Base-by-base conservation (phyloP, 2,888 invertebrate species). In the Rhagium mordax region DNA sequence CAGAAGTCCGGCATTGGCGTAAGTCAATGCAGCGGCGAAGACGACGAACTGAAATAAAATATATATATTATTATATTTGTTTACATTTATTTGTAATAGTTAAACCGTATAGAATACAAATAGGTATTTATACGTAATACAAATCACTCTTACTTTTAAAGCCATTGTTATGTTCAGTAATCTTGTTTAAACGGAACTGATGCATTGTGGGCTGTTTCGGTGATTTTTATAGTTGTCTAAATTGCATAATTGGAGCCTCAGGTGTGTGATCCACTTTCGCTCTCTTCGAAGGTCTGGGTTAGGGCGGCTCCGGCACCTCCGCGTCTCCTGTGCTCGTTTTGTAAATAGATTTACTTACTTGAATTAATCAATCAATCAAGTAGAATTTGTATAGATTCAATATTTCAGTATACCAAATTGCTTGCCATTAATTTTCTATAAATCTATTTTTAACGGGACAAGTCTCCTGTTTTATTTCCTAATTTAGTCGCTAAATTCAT, bases 1-100 rank as follows among this genome's bases (percentile, higher is more conserved):
- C 16, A 92, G 85, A 80, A 89, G 85, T 75, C 93, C 93, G 61
- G 92, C 93, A 82, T 89, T 90, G 82, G 90, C 91, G 78, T 90
- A 89, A 80, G 92, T 90, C 86, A 91, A 89, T 80, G 90, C 88
- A 85, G 91, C 89, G 84, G 90, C 87, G 83, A 93, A 86, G 68
- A 91, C 86, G 79, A 92, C 84, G 77, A 92, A 87, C 91, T 88
- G 85, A 65, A 86, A 85, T 71, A 65, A 21, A n/a, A n/a, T n/a
- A n/a, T n/a, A n/a, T n/a, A n/a, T n/a, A n/a, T n/a, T n/a, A n/a
- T n/a, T n/a, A n/a, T n/a, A n/a, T n/a, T n/a, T n/a, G n/a, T n/a
- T n/a, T n/a, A n/a, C n/a, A n/a, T n/a, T n/a, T n/a, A n/a, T n/a
- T n/a, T n/a, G n/a, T n/a, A n/a, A n/a, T n/a, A n/a, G n/a, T n/a